Percentiles rank a stretch among this genome's conserved stretches.
phyloP scores from a whole-genome alignment of 2,888 invertebrate species.

The Eupithecia tripunctaria region DNA sequence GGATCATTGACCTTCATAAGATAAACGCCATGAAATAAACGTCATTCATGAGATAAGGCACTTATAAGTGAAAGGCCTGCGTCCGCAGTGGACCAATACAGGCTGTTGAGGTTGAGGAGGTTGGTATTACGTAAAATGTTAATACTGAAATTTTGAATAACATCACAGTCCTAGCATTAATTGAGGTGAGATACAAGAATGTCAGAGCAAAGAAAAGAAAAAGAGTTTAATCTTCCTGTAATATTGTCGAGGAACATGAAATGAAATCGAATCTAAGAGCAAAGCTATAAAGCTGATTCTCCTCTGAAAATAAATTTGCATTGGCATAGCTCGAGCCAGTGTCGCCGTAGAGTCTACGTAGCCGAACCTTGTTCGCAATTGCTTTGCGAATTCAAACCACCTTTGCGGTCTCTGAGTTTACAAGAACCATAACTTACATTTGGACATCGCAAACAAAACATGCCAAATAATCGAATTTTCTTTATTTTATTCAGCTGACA shows the following conservation, averaged over 20 bases:
- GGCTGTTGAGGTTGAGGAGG: too few relatives aligned
- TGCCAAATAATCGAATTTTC: neutral
- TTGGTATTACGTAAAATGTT: neutral
- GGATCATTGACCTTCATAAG: too few relatives aligned
- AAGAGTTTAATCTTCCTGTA: neutral
- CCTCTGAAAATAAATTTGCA: neutral
- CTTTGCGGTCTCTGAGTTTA: constrained; percentile 23
- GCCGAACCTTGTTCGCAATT: constrained; percentile 20
- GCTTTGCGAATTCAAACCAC: constrained; percentile 20
- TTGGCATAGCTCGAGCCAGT: neutral
- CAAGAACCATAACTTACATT: constrained; percentile 14
- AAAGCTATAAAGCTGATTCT: neutral
- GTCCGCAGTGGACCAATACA: too few relatives aligned
- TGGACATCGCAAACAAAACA: constrained; percentile 6
- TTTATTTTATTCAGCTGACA: neutral
- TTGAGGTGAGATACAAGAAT: neutral
- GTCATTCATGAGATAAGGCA: too few relatives aligned
- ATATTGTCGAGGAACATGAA: neutral
- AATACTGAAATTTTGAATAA: neutral
- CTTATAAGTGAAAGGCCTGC: too few relatives aligned
- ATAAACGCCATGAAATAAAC: too few relatives aligned
- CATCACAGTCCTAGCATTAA: neutral
- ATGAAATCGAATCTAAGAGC: neutral
- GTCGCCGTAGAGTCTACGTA: constrained; percentile 11
- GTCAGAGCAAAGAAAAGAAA: neutral